Percentiles rank a stretch among this genome's conserved stretches.
Evolutionary conservation across 2,888 invertebrate species (phyloP).

Genomic region (Drosophila birchii): DNA sequence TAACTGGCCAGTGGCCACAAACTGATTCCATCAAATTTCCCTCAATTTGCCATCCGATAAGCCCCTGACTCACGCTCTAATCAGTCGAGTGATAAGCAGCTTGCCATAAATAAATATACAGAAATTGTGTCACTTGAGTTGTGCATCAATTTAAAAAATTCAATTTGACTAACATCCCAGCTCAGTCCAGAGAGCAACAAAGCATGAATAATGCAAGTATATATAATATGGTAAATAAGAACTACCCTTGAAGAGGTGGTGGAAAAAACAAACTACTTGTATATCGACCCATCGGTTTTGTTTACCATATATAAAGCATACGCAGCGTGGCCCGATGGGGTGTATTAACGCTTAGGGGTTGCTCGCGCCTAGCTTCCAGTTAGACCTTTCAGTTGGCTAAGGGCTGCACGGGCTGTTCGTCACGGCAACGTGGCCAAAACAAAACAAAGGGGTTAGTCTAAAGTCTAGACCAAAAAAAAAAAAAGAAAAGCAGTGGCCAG

Average conservation of each 20-base stretch:
- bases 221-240: slow-evolving; percentile 29
- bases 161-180: slow-evolving; percentile 52
- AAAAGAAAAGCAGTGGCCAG: neutral
- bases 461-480: neutral
- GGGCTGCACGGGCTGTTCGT: slow-evolving; percentile 23
- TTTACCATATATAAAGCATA: slow-evolving; percentile 47
- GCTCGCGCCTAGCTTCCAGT: slow-evolving; percentile 15
- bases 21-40: slow-evolving; percentile 23
- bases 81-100: slow-evolving; percentile 23
- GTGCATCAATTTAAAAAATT: slow-evolving; percentile 58
- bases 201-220: slow-evolving; percentile 33
- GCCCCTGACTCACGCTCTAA: slow-evolving; percentile 28
- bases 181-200: slow-evolving; percentile 35
- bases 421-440: slow-evolving; percentile 46
- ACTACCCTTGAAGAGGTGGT: slow-evolving; percentile 31
- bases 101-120: neutral
- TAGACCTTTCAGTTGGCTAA: slow-evolving; percentile 30
- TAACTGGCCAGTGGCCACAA: neutral
- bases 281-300: slow-evolving; percentile 38
- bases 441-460: slow-evolving; percentile 28
- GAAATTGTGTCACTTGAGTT: slow-evolving; percentile 34
- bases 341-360: slow-evolving; percentile 40
- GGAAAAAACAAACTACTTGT: slow-evolving; percentile 6
- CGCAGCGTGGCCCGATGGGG: slow-evolving; percentile 31
- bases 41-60: slow-evolving; percentile 31